phyloP scores from a whole-genome alignment of 2,888 invertebrate species.

The Tipula confusa region DNA sequence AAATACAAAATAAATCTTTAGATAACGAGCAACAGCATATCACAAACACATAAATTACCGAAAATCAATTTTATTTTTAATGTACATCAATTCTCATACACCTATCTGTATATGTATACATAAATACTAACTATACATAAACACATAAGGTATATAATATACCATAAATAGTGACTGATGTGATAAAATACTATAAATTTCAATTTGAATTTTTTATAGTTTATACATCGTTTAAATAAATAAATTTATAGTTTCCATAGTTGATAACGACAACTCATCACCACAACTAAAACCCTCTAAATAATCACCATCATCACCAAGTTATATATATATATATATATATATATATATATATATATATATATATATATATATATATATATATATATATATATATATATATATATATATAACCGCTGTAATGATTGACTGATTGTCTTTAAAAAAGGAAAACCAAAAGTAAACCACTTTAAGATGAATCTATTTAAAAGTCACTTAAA shows the following conservation, averaged over 20 bases:
- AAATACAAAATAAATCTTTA: not conserved
- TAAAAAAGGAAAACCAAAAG: not conserved
- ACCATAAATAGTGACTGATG: not conserved
- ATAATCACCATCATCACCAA: too few relatives aligned
- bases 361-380: not conserved
- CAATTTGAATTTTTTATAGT: not conserved
- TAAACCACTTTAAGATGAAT: not conserved
- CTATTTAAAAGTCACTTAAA: conserved; percentile 21
- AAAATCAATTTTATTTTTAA: not conserved
- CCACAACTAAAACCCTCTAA: not conserved
- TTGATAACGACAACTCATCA: not conserved
- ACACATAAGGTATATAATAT: not conserved
- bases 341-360: not conserved
- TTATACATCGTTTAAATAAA: not conserved
- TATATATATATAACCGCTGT: not conserved
- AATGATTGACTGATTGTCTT: conserved; percentile 13
- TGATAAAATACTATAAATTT: conserved; percentile 1
- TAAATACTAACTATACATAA: not conserved
- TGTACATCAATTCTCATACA: not conserved
- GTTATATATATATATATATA: not conserved
- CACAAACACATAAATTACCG: not conserved
- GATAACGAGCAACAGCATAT: not conserved
- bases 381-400: not conserved
- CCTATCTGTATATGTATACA: not conserved
- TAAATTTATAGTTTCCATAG: not conserved